Evolutionary conservation across 1,140 invertebrate species (phyloP), one percentile per base, ranked within the genome.

Genomic region (Wiebesia pumilae): DNA sequence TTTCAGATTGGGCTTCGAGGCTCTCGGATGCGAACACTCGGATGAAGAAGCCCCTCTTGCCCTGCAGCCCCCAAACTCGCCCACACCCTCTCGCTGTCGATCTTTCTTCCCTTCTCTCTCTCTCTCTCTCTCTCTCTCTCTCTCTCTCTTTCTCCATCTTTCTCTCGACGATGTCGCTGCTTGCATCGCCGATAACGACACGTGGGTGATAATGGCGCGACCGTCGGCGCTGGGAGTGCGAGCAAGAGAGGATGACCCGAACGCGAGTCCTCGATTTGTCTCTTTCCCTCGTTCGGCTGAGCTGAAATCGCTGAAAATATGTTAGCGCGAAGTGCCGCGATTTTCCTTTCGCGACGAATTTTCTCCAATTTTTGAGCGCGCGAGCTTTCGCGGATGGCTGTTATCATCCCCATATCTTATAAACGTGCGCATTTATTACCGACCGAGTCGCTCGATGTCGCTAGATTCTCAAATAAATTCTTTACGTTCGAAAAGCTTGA

Each of bases 1-100:
- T 91, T 91, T 91, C 88, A 92, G 82, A 84, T 80, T 81, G 54
- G 81, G 73, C 30, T 73, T 43, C 67, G 12, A 33, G 38, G 35
- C 21, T 87, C 43, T 12, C 54, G 58, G 62, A 51, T 47, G 40
- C 54, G 47, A 71, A 54, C 47, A 84, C 51, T 85, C 1, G 21
- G 35, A 33, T n/a, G n/a, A n/a, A n/a, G n/a, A n/a, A n/a, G 38
- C 1, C 38, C 14, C 24, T 43, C 30, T 40, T 85, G 54, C 35
- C 30, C 81, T 54, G 40, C 33, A 24, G 19, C 12, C 24, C 69
- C 54, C 33, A 3, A 24, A 40, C 27, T 75, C 54, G 81, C 27
- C 35, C n/a, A 27, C n/a, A n/a, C n/a, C n/a, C 80, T 10, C 35
- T 83, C 30, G 10, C 51, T 81, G 24, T 81, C 69, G n/a, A 51